A percentile compares a stretch with the other conserved stretches of the same genome.
Conservation (phyloP, 2,113 vertebrate genomes). For the Myrmecobius fasciatus region DNA sequence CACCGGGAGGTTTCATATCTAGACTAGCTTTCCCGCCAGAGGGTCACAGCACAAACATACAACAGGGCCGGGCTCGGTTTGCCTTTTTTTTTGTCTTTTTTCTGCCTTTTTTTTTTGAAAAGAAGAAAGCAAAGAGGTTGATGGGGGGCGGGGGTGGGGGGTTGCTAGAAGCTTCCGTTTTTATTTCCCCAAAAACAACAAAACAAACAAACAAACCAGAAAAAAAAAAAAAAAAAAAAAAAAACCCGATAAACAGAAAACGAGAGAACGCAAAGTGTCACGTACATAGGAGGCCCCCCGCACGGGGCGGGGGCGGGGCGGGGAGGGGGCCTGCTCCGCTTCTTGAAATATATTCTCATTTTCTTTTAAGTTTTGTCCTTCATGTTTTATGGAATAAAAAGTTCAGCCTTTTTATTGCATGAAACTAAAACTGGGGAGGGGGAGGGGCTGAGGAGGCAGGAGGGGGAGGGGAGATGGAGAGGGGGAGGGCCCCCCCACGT, state of each 20-base stretch:
- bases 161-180: slow-evolving; percentile 87
- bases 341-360: slow-evolving; percentile 86
- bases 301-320: slow-evolving; percentile 78
- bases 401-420: slow-evolving; percentile 94
- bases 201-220: slow-evolving; percentile 69
- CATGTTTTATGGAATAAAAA: slow-evolving; percentile 95
- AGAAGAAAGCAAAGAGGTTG: slow-evolving; percentile 88
- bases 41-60: slow-evolving; percentile 85
- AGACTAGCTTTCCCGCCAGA: slow-evolving; percentile 87
- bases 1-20: slow-evolving; percentile 89
- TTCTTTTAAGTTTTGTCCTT: slow-evolving; percentile 91
- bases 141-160: slow-evolving; percentile 71
- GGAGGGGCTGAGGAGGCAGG: neutral
- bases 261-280: slow-evolving; percentile 85
- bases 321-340: slow-evolving; percentile 88
- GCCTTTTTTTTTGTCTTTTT: neutral
- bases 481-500: slow-evolving; percentile 69
- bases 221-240: slow-evolving; percentile 38
- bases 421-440: slow-evolving; percentile 87
- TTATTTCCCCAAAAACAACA: slow-evolving; percentile 73
- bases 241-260: slow-evolving; percentile 64
- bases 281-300: slow-evolving; percentile 89
- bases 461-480: slow-evolving; percentile 9
- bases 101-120: slow-evolving; percentile 81
- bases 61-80: slow-evolving; percentile 80